Conservation (phyloP, 2,888 invertebrate species). For the Drosophila affinis region DNA sequence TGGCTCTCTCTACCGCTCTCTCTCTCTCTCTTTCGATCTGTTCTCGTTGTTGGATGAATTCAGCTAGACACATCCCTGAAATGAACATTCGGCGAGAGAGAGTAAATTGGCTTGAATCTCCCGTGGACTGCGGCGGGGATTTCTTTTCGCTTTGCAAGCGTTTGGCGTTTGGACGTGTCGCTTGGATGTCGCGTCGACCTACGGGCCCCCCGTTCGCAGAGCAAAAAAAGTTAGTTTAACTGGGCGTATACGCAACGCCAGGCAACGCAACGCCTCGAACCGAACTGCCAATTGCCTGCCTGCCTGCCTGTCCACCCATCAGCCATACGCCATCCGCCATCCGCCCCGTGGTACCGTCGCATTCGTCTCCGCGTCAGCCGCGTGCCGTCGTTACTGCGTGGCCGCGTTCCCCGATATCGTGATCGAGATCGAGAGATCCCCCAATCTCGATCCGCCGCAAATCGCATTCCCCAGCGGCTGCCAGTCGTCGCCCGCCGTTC, state of each 20-base stretch:
- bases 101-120: slow-evolving; percentile 46
- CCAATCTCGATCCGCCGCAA: slow-evolving; percentile 19
- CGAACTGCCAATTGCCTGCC: not conserved
- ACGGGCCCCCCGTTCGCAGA: slow-evolving; percentile 42
- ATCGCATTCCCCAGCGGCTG: slow-evolving; percentile 14
- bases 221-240: slow-evolving; percentile 57
- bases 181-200: slow-evolving; percentile 66
- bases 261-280: slow-evolving; percentile 5
- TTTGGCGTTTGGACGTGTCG: slow-evolving; percentile 76
- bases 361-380: slow-evolving; percentile 9
- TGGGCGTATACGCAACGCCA: slow-evolving; percentile 63
- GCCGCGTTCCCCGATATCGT: slow-evolving; percentile 20
- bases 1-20: slow-evolving; percentile 9
- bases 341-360: slow-evolving; percentile 21
- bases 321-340: slow-evolving; percentile 26
- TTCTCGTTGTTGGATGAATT: slow-evolving; percentile 56
- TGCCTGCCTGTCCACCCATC: not conserved
- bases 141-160: slow-evolving; percentile 79
- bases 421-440: slow-evolving; percentile 2
- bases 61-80: slow-evolving; percentile 51
- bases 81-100: slow-evolving; percentile 26
- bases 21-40: slow-evolving; percentile 17
- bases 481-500: slow-evolving; percentile 72
- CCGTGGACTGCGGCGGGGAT: slow-evolving; percentile 32
- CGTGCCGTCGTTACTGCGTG: slow-evolving; percentile 38